Conservation (phyloP, 2,113 vertebrate species). For the Gopherus evgoodei region DNA sequence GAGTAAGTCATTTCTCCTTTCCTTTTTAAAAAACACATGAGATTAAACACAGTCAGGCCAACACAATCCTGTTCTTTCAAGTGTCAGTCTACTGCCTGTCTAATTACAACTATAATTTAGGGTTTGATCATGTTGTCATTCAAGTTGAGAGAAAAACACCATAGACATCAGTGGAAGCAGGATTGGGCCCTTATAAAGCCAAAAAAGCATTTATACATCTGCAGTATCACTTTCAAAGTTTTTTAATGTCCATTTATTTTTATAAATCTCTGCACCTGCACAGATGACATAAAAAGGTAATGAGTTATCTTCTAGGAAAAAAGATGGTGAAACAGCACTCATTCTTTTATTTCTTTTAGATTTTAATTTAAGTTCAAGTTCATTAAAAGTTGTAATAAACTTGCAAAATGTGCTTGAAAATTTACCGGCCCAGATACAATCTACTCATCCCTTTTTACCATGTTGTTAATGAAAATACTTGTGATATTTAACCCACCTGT, state of each 20-base stretch:
- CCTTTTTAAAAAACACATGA: not conserved
- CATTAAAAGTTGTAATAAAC: not conserved
- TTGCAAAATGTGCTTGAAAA: not conserved
- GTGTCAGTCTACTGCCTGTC: not conserved
- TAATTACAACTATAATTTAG: not conserved
- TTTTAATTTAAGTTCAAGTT: not conserved
- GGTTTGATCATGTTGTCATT: not conserved
- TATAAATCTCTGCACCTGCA: not conserved
- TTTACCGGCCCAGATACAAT: not conserved
- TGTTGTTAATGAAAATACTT: not conserved
- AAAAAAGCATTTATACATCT: not conserved
- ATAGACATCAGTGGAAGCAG: not conserved
- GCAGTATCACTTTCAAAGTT: not conserved
- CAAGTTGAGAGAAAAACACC: not conserved
- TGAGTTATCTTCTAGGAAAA: no score
- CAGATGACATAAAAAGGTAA: not conserved
- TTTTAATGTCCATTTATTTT: not conserved
- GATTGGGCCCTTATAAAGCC: not conserved
- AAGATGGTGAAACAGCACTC: no score
- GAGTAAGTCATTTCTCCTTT: not conserved
- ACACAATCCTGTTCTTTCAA: not conserved
- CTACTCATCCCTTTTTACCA: not conserved
- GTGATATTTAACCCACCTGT: not conserved
- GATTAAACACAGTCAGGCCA: not conserved
- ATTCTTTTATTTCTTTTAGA: not conserved